Conservation (phyloP, 2,888 invertebrate genomes). For the Heliconius ismenius region DNA sequence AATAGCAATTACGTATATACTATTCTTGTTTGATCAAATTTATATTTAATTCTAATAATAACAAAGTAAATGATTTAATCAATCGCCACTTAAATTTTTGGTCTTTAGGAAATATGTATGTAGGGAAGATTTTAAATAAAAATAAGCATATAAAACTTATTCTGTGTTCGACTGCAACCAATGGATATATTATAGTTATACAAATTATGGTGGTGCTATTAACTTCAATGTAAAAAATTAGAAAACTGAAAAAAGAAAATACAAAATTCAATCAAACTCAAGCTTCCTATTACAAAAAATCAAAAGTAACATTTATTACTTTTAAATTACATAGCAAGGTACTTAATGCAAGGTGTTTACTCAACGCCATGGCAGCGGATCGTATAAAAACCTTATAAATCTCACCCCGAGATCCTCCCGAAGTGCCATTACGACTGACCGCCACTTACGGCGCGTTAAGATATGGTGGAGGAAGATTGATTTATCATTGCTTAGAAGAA, state of each 20-base stretch:
- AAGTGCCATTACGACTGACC: slow-evolving; percentile 24
- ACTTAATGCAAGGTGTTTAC: slow-evolving; percentile 9
- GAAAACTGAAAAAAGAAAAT: not conserved
- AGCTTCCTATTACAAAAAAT: not conserved
- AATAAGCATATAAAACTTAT: too few species aligned
- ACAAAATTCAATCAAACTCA: not conserved
- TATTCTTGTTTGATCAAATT: not conserved
- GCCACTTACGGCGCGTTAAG: slow-evolving; percentile 18
- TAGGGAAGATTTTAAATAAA: too few species aligned
- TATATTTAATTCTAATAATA: too few species aligned
- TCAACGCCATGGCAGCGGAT: slow-evolving; percentile 6
- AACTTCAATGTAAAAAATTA: too few species aligned
- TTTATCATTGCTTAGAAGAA: slow-evolving; percentile 13
- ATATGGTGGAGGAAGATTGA: slow-evolving; percentile 18
- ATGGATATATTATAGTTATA: too few species aligned
- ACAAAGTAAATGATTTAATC: too few species aligned
- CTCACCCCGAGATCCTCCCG: slow-evolving; percentile 5
- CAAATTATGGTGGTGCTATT: too few species aligned
- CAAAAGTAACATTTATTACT: not conserved
- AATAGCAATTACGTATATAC: slow-evolving; percentile 9
- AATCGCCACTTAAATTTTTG: too few species aligned
- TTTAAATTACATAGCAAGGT: slow-evolving; percentile 19
- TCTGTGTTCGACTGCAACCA: too few species aligned
- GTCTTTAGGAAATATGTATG: too few species aligned
- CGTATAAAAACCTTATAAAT: slow-evolving; percentile 19